Base-by-base conservation (phyloP, 2,113 vertebrate genomes). In the Lepisosteus osseus region DNA sequence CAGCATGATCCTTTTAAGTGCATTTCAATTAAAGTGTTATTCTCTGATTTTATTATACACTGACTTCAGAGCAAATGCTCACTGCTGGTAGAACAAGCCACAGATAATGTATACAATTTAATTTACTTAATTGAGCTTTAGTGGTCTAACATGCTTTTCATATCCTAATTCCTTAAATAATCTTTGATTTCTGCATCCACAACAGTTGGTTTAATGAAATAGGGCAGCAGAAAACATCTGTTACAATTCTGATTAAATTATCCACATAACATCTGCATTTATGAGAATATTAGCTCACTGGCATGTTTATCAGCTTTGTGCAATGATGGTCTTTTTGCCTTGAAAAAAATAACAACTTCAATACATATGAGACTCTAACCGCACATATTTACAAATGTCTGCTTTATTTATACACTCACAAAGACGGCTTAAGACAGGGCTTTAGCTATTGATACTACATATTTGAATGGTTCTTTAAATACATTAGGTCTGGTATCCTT, bases 21-120 rank as follows among this genome's bases (percentile, higher is more conserved):
- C 95, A 97, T 97, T 97, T 97, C 95, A 97, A 98, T 98, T 98
- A 97, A 90, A 93, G 84, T 84, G 86, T 91, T 94, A 96, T 94
- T 95, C 93, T 93, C 91, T 95, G 94, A 98, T 98, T 96, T 94
- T 93, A 97, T 98, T 98, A 97, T 84, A 89, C 85, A 84, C 73
- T 44, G 73, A 92, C 88, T 84, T 86, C 84, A 88, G 81, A 87
- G 90, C 91, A 93, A 94, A 93, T 89, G 90, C 90, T 88, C 85
- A 78, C 87, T 89, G 90, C 92, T 86, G 84, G 88, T 91, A 90
- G 87, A 94, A 91, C 91, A 87, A 91, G 92, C 86, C 89, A 89
- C 83, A 89, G 93, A 91, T 95, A 96, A 95, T 94, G 93, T 93
- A 93, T 84, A 92, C 94, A 94, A 96, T 98, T 96, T 93, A 93